Conservation (phyloP, 2,888 invertebrate species). For the Tenthredo amoena region DNA sequence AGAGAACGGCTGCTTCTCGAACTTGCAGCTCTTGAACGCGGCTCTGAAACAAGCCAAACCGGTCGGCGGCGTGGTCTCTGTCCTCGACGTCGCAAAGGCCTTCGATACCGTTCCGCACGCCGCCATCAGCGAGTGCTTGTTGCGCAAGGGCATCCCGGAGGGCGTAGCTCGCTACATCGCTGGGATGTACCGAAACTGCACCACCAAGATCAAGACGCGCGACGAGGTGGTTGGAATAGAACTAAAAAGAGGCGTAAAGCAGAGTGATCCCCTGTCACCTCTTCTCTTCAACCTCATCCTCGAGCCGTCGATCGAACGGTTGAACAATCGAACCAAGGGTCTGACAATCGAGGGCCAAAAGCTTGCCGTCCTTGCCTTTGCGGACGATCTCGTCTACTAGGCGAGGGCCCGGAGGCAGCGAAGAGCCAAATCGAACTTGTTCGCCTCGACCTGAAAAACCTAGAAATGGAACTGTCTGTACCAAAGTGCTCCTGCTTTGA, state of each 20-base stretch:
- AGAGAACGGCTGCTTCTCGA: conserved; percentile 53
- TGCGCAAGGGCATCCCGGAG: conserved; percentile 67
- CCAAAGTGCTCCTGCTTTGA: conserved; percentile 54
- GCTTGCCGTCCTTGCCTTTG: conserved; percentile 36
- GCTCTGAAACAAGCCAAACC: conserved; percentile 59
- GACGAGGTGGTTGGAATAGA: conserved; percentile 45
- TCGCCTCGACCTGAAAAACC: rapidly evolving
- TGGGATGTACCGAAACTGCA: conserved; percentile 69
- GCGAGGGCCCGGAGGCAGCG: neutral
- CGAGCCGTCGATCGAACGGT: conserved; percentile 30
- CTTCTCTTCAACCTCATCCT: conserved; percentile 59
- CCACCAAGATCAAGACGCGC: conserved; percentile 56
- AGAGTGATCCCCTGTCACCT: conserved; percentile 62
- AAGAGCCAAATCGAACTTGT: conserved; percentile 30
- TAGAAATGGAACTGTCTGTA: conserved; percentile 55
- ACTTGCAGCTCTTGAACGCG: conserved; percentile 44
- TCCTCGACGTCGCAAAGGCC: conserved; percentile 75
- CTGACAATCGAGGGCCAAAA: conserved; percentile 9
- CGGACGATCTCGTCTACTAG: conserved; percentile 63
- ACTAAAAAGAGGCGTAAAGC: conserved; percentile 58
- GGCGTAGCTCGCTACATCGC: conserved; percentile 67
- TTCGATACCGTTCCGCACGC: conserved; percentile 71
- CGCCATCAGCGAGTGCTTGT: conserved; percentile 66
- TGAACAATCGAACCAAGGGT: conserved; percentile 50
- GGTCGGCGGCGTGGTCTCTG: conserved; percentile 68